Conservation (phyloP, 35 echinoderm and acorn worm genomes). For the Patiria miniata region DNA sequence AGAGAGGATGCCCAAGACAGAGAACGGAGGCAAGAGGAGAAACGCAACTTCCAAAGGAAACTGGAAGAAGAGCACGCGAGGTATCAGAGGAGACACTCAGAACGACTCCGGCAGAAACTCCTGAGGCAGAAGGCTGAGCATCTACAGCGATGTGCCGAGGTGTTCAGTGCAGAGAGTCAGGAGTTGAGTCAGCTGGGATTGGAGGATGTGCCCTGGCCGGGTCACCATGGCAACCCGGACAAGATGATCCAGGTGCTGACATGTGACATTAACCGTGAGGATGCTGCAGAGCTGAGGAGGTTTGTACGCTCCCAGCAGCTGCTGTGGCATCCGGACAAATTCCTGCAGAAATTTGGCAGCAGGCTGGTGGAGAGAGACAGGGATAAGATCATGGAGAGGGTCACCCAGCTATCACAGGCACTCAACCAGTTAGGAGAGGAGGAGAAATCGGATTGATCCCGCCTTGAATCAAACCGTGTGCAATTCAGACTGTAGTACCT, state of each 20-base stretch:
- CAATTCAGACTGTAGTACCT: too few relatives aligned
- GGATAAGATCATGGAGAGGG: slow-evolving; percentile 74
- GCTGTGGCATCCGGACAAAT: slow-evolving; percentile 94
- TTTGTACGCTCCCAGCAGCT: slow-evolving; percentile 79
- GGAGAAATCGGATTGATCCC: background rate
- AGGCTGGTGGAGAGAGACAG: slow-evolving; percentile 63
- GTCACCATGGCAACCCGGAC: slow-evolving; percentile 60
- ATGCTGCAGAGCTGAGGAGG: slow-evolving; percentile 58
- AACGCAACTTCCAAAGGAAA: too few relatives aligned
- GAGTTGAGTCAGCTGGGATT: slow-evolving; percentile 15
- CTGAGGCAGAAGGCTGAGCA: slow-evolving; percentile 52
- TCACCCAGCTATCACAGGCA: slow-evolving; percentile 83
- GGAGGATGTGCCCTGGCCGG: slow-evolving; percentile 79
- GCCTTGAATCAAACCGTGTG: too few relatives aligned
- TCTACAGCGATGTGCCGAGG: slow-evolving; percentile 44
- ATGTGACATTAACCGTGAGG: slow-evolving; percentile 50
- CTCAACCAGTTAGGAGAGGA: slow-evolving; percentile 53
- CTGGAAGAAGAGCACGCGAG: too few relatives aligned
- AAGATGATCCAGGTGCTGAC: slow-evolving; percentile 81
- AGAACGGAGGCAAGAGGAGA: too few relatives aligned
- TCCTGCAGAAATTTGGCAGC: slow-evolving; percentile 77
- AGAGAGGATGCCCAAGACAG: too few relatives aligned
- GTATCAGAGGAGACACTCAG: too few relatives aligned
- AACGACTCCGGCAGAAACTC: slow-evolving; percentile 41
- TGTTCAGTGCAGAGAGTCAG: slow-evolving; percentile 48